These are phyloP conservation scores for Fopius arisanus DNA, from an alignment of 1,140 invertebrate species.

Conservation along the genomic window DNA sequence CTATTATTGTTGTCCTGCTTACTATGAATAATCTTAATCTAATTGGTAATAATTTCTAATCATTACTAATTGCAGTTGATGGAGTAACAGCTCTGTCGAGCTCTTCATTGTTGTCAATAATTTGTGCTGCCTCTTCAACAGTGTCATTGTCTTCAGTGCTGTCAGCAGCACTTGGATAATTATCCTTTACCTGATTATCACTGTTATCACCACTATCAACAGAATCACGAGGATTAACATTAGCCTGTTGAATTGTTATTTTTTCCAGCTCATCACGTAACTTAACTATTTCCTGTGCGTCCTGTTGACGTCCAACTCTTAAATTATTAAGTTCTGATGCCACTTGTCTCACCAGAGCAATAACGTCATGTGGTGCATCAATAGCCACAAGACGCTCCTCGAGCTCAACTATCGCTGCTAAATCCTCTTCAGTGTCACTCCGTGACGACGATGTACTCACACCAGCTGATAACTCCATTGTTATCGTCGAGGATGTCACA, in stretches of 20 bases:
- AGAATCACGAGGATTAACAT: background rate
- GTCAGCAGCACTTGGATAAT: slow-evolving; percentile 49
- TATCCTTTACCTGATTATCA: slow-evolving; percentile 40
- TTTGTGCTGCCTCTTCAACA: slow-evolving; percentile 32
- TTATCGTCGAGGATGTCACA: slow-evolving; percentile 59
- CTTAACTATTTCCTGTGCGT: slow-evolving; percentile 47
- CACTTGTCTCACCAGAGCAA: slow-evolving; percentile 48
- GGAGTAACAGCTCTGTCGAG: slow-evolving; percentile 37
- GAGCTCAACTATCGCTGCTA: slow-evolving; percentile 40
- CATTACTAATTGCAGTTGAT: slow-evolving; percentile 43
- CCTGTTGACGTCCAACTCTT: slow-evolving; percentile 39
- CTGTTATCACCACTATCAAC: slow-evolving; percentile 32
- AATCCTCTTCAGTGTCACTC: slow-evolving; percentile 50
- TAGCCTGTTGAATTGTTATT: slow-evolving; percentile 32
- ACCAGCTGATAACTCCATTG: slow-evolving; percentile 40
- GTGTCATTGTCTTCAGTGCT: slow-evolving; percentile 53
- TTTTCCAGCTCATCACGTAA: slow-evolving; percentile 45
- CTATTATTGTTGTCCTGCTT: slow-evolving; percentile 14
- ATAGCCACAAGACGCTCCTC: slow-evolving; percentile 49
- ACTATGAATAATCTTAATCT: background rate
- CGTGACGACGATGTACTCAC: slow-evolving; percentile 46
- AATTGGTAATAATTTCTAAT: slow-evolving; percentile 41
- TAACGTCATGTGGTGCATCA: slow-evolving; percentile 53
- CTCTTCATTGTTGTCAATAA: slow-evolving; percentile 46
- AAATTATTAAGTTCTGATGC: slow-evolving; percentile 48